A percentile compares a stretch with the other conserved stretches of the same genome.
phyloP scores from a whole-genome alignment of 2,888 invertebrate genomes.

The Phlogophora meticulosa region DNA sequence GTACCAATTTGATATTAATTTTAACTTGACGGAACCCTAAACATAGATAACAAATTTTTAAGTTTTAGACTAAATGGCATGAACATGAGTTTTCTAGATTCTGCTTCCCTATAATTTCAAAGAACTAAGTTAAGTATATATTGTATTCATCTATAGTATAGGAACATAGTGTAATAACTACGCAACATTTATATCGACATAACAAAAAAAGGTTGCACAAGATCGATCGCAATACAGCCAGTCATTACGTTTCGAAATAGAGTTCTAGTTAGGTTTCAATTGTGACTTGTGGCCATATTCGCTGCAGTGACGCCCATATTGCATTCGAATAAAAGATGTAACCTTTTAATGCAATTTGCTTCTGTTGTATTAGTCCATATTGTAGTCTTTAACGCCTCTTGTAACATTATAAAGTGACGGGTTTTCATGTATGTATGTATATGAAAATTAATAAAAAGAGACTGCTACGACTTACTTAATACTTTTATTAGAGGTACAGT shows the following conservation, averaged over 20 bases:
- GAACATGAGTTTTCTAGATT: background rate
- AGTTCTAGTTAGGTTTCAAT: conserved; percentile 45
- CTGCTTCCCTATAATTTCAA: background rate
- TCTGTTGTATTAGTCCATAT: conserved; percentile 12
- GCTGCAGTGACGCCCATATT: conserved; percentile 26
- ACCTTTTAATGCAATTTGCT: conserved; percentile 12
- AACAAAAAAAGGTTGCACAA: conserved; percentile 51
- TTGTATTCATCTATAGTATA: too few species aligned
- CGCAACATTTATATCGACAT: conserved; percentile 36
- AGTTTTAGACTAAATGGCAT: background rate
- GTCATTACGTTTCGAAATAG: conserved; percentile 54
- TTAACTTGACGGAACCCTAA: too few species aligned
- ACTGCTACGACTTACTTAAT: too few species aligned
- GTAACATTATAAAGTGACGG: background rate
- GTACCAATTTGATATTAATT: too few species aligned
- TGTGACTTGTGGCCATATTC: conserved; percentile 28
- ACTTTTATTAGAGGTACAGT: too few species aligned
- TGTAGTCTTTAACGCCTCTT: background rate
- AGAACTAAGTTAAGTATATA: background rate
- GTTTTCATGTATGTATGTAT: background rate
- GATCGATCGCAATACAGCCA: conserved; percentile 30
- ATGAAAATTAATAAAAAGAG: conserved; percentile 3
- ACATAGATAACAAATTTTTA: too few species aligned
- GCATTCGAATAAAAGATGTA: conserved; percentile 12
- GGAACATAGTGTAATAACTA: conserved; percentile 15